Conservation (phyloP, 1,140 invertebrate species). For the Alviniconcha marisindica region DNA sequence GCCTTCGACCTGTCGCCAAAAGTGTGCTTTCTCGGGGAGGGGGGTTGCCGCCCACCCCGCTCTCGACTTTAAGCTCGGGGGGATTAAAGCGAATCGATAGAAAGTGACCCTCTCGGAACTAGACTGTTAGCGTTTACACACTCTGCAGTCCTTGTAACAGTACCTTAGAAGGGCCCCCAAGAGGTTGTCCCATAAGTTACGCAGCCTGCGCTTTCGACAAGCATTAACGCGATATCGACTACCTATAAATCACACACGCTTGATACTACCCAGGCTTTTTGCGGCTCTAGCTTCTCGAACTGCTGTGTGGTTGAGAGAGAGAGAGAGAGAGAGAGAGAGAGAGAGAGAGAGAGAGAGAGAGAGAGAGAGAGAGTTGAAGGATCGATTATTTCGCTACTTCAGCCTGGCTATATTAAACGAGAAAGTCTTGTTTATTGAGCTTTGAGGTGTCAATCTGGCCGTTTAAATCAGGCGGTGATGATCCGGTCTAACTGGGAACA, state of each 20-base stretch:
- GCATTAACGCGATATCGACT: constrained; percentile 42
- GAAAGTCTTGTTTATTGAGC: no score
- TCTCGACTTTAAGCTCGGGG: no score
- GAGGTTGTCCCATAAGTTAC: constrained; percentile 13
- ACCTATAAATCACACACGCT: constrained; percentile 52
- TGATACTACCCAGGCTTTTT: neutral
- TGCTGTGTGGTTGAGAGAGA: no score
- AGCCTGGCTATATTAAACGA: no score
- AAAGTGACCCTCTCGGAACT: neutral
- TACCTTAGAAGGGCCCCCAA: constrained; percentile 48
- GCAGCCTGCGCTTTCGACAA: neutral
- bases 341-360: neutral
- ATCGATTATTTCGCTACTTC: no score
- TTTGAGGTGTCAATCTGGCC: no score
- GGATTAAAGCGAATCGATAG: neutral
- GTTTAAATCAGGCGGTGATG: no score
- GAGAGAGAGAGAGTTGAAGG: neutral
- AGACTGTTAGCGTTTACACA: neutral
- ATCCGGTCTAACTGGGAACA: no score
- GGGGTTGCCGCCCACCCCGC: no score
- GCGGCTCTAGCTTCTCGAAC: constrained; percentile 18
- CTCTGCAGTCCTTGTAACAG: constrained; percentile 67
- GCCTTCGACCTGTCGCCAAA: no score
- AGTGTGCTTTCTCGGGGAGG: no score
- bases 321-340: neutral